phyloP scores from a whole-genome alignment of 1,140 invertebrate species.

The Orchesella cincta region DNA sequence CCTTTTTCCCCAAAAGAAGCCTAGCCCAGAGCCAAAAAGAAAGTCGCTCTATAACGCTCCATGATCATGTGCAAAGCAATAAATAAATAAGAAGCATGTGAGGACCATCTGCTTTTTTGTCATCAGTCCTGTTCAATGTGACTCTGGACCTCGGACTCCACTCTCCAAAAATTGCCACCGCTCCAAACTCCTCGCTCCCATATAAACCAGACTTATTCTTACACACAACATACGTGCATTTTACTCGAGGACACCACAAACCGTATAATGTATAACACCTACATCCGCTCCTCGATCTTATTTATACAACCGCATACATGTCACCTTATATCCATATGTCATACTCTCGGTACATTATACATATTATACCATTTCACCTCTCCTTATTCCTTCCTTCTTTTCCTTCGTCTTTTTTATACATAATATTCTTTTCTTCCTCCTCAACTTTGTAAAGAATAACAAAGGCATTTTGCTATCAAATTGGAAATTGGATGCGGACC shows the following conservation, averaged over 20 bases:
- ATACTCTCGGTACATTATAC: too few relatives aligned
- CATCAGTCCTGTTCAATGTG: background rate
- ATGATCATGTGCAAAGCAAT: background rate
- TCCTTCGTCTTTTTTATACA: background rate
- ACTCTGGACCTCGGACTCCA: too few relatives aligned
- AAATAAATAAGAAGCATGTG: background rate
- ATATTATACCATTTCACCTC: too few relatives aligned
- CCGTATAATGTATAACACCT: too few relatives aligned
- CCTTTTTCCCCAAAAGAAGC: background rate
- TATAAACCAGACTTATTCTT: too few relatives aligned
- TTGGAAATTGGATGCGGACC: constrained; percentile 8
- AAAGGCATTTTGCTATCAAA: background rate
- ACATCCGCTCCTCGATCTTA: too few relatives aligned
- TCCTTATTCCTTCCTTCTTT: background rate
- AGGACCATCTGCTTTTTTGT: background rate
- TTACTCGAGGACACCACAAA: too few relatives aligned
- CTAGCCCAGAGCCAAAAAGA: background rate
- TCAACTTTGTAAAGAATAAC: background rate
- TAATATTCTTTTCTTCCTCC: background rate
- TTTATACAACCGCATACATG: too few relatives aligned
- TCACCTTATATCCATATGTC: too few relatives aligned
- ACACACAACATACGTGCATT: too few relatives aligned
- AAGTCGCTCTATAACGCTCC: background rate
- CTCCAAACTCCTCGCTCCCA: too few relatives aligned
- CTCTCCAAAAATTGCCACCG: too few relatives aligned